These are phyloP conservation scores for Carlito syrichta DNA, from an alignment of 2,113 vertebrate species.

Conservation along the genomic window DNA sequence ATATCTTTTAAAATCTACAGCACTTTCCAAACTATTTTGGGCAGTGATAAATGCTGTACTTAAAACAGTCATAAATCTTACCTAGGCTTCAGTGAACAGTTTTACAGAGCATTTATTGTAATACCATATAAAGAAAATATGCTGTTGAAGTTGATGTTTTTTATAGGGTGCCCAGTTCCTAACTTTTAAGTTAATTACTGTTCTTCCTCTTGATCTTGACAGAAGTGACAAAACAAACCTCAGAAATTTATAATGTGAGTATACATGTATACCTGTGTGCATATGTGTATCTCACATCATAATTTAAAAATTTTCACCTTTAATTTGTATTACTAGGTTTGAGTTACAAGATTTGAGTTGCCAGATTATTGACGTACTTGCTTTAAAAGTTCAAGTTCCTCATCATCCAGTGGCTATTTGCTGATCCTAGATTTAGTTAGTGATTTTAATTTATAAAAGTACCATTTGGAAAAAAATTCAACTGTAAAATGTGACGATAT, in stretches of 20 bases:
- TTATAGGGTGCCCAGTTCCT: conserved; percentile 1
- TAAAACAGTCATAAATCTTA: conserved; percentile 17
- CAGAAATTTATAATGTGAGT: neutral
- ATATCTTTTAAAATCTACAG: neutral
- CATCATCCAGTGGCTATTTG: neutral
- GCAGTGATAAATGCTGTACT: neutral
- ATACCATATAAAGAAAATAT: neutral
- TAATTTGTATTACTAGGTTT: conserved; percentile 4
- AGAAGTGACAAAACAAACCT: neutral
- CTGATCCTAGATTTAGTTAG: conserved; percentile 23
- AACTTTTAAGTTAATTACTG: neutral
- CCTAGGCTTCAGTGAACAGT: neutral
- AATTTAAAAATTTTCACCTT: neutral
- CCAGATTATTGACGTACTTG: neutral
- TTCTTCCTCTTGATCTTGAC: conserved; percentile 23
- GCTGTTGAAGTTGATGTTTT: neutral
- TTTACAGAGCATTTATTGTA: neutral
- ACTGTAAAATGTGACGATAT: neutral
- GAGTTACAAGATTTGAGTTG: conserved; percentile 2
- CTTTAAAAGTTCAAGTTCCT: conserved; percentile 35
- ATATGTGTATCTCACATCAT: neutral
- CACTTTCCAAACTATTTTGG: neutral
- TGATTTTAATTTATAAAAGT: conserved; percentile 42
- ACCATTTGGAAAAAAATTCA: conserved; percentile 23
- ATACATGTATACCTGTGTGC: neutral